Evolutionary conservation across 2,113 vertebrate species (phyloP).

Genomic region (Jacana jacana): DNA sequence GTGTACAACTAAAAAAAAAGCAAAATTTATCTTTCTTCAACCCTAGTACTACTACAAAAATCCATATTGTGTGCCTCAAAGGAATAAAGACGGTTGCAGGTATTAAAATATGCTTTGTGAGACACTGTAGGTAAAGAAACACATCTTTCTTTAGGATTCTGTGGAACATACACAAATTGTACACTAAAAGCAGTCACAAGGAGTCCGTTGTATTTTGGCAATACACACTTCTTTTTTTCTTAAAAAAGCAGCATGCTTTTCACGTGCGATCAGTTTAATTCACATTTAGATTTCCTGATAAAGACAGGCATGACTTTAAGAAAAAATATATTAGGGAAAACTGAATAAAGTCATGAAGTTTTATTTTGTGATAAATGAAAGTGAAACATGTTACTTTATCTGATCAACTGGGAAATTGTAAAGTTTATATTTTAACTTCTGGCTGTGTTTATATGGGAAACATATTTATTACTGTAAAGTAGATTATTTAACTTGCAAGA

Average conservation of each 20-base stretch:
- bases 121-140: background rate
- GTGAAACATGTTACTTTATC: background rate
- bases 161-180: background rate
- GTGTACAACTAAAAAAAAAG: background rate
- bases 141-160: background rate
- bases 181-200: background rate
- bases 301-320: background rate
- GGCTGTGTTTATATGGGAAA: background rate
- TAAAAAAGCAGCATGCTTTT: background rate
- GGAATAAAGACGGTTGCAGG: background rate
- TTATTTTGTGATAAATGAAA: background rate
- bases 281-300: background rate
- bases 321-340: background rate
- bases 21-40: background rate
- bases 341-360: background rate
- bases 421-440: background rate
- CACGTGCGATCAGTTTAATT: background rate
- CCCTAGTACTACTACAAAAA: background rate
- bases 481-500: background rate
- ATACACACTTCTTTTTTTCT: background rate
- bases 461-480: background rate
- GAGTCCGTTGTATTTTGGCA: background rate
- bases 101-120: background rate
- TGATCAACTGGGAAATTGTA: background rate
- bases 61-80: background rate